Evolutionary conservation across 2,113 vertebrate species (phyloP).

Genomic region (Haliaeetus leucogaster): DNA sequence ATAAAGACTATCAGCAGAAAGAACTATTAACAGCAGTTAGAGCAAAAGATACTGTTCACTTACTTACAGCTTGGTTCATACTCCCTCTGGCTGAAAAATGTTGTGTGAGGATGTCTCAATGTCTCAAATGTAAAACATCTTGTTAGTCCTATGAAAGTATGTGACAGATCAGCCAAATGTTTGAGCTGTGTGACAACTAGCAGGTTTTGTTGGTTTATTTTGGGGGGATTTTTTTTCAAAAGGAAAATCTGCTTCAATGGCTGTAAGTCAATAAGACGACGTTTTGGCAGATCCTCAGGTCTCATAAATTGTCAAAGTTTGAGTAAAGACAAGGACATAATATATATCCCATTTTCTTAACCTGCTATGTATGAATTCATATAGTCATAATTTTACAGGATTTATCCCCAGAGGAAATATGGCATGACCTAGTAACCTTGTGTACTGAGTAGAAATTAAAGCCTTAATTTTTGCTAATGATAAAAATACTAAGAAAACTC

Average conservation of each 20-base stretch:
- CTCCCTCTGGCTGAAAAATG: constrained; percentile 1
- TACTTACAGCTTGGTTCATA: not conserved
- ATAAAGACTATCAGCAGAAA: not conserved
- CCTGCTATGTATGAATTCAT: not conserved
- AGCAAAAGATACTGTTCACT: not conserved
- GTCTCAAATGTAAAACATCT: not conserved
- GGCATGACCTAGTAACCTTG: not conserved
- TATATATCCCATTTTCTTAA: not conserved
- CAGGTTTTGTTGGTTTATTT: not conserved
- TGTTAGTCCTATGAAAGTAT: not conserved
- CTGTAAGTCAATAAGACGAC: not conserved
- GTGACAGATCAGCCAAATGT: not conserved
- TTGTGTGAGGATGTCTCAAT: not conserved
- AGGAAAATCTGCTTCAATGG: not conserved
- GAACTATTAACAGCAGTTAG: not conserved
- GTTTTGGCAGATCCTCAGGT: constrained; percentile 12
- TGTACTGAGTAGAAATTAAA: not conserved
- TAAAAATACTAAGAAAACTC: not conserved
- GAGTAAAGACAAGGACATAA: not conserved
- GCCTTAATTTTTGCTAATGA: not conserved
- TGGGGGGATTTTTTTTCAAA: not conserved
- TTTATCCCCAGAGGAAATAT: not conserved
- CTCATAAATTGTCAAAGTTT: not conserved
- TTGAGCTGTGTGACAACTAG: not conserved
- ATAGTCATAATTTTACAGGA: not conserved